These are phyloP conservation scores for Yponomeuta sedellus DNA, from an alignment of 2,888 invertebrate species.

Conservation along the genomic window DNA sequence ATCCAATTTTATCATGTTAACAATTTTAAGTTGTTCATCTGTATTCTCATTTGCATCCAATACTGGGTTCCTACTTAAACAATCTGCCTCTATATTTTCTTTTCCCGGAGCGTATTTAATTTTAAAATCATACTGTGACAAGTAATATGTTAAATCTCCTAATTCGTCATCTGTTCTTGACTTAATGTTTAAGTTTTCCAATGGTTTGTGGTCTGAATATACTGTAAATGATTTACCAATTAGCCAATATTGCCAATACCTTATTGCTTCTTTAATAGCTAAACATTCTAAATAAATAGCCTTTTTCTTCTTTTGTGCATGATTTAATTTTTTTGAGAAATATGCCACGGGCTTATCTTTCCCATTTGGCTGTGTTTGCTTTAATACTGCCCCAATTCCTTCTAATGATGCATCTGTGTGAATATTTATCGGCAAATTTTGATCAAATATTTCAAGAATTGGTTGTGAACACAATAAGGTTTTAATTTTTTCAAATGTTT, in stretches of 20 bases:
- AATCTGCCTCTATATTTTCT: constrained; percentile 15
- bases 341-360: constrained; percentile 25
- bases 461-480: constrained; percentile 23
- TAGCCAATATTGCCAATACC: constrained; percentile 29
- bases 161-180: constrained; percentile 15
- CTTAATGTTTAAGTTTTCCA: constrained; percentile 19
- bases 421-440: constrained; percentile 26
- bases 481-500: constrained; percentile 24
- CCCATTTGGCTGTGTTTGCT: constrained; percentile 21
- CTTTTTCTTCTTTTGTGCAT: constrained; percentile 22
- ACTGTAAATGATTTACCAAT: constrained; percentile 26
- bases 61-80: constrained; percentile 15
- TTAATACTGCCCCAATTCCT: constrained; percentile 28
- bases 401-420: constrained; percentile 27
- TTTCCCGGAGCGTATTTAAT: constrained; percentile 15
- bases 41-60: constrained; percentile 10
- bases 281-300: constrained; percentile 20
- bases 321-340: no score
- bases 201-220: constrained; percentile 25
- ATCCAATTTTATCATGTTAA: constrained; percentile 18
- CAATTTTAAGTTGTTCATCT: constrained; percentile 15
- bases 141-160: constrained; percentile 16
- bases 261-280: constrained; percentile 21
- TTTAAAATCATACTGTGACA: constrained; percentile 14
- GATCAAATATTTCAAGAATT: constrained; percentile 25